Evolutionary conservation across 2,113 vertebrate genomes (phyloP), one percentile per base, ranked within the genome.

Genomic region (Heloderma charlesbogerti): DNA sequence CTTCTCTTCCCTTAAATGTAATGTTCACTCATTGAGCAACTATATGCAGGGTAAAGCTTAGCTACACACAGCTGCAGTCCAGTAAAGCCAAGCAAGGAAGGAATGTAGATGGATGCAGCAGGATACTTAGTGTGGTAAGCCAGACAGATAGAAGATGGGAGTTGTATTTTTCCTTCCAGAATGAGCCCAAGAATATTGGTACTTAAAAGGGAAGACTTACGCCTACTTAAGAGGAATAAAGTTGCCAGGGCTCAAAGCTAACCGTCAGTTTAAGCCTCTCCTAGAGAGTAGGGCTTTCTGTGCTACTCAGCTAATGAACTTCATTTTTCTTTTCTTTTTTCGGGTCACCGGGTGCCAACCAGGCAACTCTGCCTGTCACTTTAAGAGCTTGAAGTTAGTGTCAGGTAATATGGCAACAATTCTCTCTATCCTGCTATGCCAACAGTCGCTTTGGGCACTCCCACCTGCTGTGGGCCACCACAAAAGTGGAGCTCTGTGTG

Each of bases 1-100:
- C 94, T 94, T 84, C 86, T 94, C 84, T 85, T 93, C 90, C 91
- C 90, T 95, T 93, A 90, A 54, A 20, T 27, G 15, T 34, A 34
- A 57, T n/a, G 48, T 22, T 57, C 51, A n/a, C 54, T 81, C 15
- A 81, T 4, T 81, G 29, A 51, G 29, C 78, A 80, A 80, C 51
- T 80, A 51, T 4, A 29, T 31, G 43, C 77, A 48, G 27, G 18
- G 29, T 48, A 79, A 29, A 45, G 6, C 45, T 34, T 3, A 54
- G 13, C 79, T 57, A 57, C 51, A 34, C 51, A 57, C 31, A 51
- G 16, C 31, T 34, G 34, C 31, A 34, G 29, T 18, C 31, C 12
- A 48, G 45, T 51, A 81, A 7, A 57, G 79, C 48, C 31, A 20
- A 57, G 34, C 16, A 81, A 51, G 48, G 48, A 51, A 51, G 48